Base-by-base conservation (phyloP, 2,797 vertebrate species). In the Aeoliscus strigatus region DNA sequence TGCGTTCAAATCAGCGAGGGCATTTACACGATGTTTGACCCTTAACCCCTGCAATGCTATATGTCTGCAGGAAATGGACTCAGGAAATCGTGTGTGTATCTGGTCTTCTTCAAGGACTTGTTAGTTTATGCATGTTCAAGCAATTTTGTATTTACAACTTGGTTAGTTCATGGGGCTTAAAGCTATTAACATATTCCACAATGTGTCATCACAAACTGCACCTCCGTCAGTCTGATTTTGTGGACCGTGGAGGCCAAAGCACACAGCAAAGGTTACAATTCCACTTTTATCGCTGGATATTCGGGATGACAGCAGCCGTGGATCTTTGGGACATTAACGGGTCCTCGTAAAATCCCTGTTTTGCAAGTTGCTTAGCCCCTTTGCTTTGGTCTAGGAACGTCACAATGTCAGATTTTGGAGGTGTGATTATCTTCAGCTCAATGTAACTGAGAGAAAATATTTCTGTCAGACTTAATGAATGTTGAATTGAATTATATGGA, bases 251-350 rank as follows among this genome's bases (percentile, higher is more conserved):
- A n/a, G n/a, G n/a, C n/a, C n/a, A n/a, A n/a, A n/a, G n/a, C 9
- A n/a, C 9, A 40, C 52, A 54, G 17, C 14, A 15, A 27, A 1
- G n/a, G 10, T 18, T 28, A 26, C 27, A 30, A 42, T n/a, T n/a
- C n/a, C n/a, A n/a, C n/a, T n/a, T 57, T n/a, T 60, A 32, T 49
- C 41, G 55, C 53, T 27, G 16, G 54, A 14, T 39, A 48, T 39
- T 36, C 17, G 27, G 36, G 46, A 45, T 51, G 48, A 69, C 58
- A 45, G 59, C 24, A 9, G 47, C 30, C 14, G 51, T 43, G 40
- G 27, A 57, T 67, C 29, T 45, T 21, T 23, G n/a, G 26, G 32
- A 44, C 55, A 12, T 44, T 78, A 73, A 75, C n/a, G 67, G 62
- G 48, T 65, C 57, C 26, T 7, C 13, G 43, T 53, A 35, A 68